phyloP scores from a whole-genome alignment of 2,113 vertebrate species.

The Corythornis vintsioides region DNA sequence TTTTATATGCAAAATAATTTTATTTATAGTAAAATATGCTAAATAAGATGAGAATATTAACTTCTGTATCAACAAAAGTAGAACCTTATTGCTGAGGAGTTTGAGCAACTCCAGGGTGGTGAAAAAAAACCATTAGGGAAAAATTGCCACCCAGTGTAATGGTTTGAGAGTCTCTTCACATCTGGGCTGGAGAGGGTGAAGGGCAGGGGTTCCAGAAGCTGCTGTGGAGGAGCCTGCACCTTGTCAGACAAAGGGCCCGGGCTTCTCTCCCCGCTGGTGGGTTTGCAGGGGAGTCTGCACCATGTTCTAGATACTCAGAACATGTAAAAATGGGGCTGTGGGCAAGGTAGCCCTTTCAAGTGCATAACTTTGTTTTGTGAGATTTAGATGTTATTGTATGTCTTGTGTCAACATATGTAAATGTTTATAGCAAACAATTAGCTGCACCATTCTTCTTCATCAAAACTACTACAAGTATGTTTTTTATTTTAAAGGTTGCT shows the following conservation, averaged over 20 bases:
- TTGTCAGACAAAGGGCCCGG: background rate
- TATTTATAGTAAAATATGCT: background rate
- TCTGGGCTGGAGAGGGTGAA: background rate
- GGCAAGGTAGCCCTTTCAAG: background rate
- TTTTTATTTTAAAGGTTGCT: slow-evolving; percentile 35
- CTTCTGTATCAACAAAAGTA: background rate
- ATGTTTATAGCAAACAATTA: background rate
- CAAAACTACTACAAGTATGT: background rate
- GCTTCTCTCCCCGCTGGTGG: background rate
- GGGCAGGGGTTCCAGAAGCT: background rate
- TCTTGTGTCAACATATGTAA: background rate
- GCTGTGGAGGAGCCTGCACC: background rate
- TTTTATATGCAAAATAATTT: background rate
- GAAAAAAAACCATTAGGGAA: background rate
- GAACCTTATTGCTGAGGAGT: background rate
- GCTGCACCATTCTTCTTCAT: background rate
- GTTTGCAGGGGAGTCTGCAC: background rate
- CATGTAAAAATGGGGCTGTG: background rate
- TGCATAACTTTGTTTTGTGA: background rate
- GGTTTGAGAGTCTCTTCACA: background rate
- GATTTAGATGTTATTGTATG: background rate
- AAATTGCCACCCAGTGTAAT: background rate
- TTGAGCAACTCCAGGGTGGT: background rate
- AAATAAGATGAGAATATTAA: background rate
- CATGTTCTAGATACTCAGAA: background rate